Percentiles rank a stretch among this genome's conserved stretches.
These are phyloP conservation scores for Triplophysa siluroides DNA, from an alignment of 2,113 vertebrate genomes.

Conservation along the genomic window DNA sequence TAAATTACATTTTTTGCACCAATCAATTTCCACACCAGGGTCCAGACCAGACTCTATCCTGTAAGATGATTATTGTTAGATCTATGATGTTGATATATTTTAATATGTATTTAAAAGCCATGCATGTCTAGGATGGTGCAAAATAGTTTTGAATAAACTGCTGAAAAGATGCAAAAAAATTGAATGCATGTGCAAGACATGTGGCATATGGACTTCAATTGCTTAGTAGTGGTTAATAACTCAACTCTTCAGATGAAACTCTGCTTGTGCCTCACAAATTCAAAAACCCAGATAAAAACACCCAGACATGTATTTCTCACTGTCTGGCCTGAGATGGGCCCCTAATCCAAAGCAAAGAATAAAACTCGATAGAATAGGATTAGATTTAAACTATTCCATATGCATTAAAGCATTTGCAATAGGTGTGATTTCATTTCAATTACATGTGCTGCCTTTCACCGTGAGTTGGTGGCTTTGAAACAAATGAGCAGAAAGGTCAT, in stretches of 20 bases:
- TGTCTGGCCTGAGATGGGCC: too few relatives aligned
- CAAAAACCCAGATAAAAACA: too few relatives aligned
- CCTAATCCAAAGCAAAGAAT: not conserved
- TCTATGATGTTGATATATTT: slow-evolving; percentile 5
- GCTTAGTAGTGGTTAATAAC: too few relatives aligned
- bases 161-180: not conserved
- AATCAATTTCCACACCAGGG: not conserved
- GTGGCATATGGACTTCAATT: too few relatives aligned
- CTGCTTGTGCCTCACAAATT: not conserved
- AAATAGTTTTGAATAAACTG: not conserved
- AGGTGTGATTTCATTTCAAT: slow-evolving; percentile 44
- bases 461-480: slow-evolving; percentile 29
- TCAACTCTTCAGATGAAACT: too few relatives aligned
- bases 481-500: not conserved
- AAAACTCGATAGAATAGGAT: not conserved
- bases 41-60: not conserved
- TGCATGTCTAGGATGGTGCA: not conserved
- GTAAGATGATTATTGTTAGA: not conserved
- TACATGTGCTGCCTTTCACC: slow-evolving; percentile 27
- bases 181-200: not conserved
- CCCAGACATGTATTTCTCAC: too few relatives aligned
- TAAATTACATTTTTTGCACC: not conserved
- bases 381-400: slow-evolving; percentile 5
- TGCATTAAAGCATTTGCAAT: slow-evolving; percentile 37
- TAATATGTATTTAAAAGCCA: not conserved